A percentile compares a stretch with the other conserved stretches of the same genome.
Conservation (phyloP, 2,888 invertebrate species). For the Noctua comes region DNA sequence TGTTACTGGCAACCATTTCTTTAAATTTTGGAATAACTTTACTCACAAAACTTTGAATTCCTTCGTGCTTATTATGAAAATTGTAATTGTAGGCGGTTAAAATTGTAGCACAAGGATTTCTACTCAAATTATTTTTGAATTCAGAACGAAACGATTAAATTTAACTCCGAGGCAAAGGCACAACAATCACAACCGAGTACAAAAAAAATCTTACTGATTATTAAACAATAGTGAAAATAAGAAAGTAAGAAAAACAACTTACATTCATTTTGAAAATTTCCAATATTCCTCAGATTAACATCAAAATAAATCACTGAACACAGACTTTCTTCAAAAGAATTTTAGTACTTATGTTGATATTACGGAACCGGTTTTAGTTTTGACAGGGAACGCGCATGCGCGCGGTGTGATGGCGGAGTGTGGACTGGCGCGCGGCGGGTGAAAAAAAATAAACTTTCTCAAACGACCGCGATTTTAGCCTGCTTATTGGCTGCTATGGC, state of each 20-base stretch:
- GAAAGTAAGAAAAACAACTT: conserved; percentile 55
- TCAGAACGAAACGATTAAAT: conserved; percentile 30
- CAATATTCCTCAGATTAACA: conserved; percentile 64
- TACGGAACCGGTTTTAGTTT: conserved; percentile 62
- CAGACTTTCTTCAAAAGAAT: conserved; percentile 68
- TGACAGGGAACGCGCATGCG: conserved; percentile 53
- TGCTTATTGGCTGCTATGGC: conserved; percentile 61
- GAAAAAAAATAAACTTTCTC: conserved; percentile 77
- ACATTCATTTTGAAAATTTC: conserved; percentile 65
- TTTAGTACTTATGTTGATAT: conserved; percentile 53
- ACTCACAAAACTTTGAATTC: not conserved
- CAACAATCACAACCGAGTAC: conserved; percentile 35
- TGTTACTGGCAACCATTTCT: not conserved
- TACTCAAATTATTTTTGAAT: conserved; percentile 36
- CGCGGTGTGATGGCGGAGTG: conserved; percentile 61
- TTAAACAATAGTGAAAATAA: conserved; percentile 52
- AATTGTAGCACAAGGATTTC: conserved; percentile 45
- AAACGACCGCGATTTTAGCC: conserved; percentile 72
- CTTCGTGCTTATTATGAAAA: not conserved
- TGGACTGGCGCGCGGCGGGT: conserved; percentile 69
- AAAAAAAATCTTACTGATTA: conserved; percentile 34
- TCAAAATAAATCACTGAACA: conserved; percentile 65
- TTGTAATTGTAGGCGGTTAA: conserved; percentile 14
- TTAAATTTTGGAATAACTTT: not conserved
- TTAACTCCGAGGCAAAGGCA: conserved; percentile 35